These are phyloP conservation scores for Oreochromis spilurus DNA, from an alignment of 2,113 vertebrate genomes.

Conservation along the genomic window DNA sequence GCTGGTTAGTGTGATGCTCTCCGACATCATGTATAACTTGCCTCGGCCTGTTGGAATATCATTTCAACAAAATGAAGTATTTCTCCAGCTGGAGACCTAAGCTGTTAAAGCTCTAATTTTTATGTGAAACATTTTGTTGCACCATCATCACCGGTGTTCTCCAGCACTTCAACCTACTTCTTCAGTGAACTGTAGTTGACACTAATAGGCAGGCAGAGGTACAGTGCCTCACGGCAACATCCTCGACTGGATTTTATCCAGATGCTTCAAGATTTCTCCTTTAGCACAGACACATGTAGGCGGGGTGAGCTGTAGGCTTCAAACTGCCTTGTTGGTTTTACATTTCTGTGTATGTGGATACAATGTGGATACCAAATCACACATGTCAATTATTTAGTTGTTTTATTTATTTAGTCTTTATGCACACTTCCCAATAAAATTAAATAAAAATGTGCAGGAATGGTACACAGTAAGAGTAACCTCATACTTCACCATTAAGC, in stretches of 20 bases:
- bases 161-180: background rate
- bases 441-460: background rate
- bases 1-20: background rate
- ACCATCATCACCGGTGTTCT: background rate
- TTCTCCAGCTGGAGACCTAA: background rate
- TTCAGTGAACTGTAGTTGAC: slow-evolving; percentile 2
- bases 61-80: background rate
- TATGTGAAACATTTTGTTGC: background rate
- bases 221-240: slow-evolving; percentile 3
- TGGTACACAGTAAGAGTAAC: background rate
- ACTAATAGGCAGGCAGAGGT: background rate
- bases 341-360: background rate
- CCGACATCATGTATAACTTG: background rate
- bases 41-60: background rate
- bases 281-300: background rate
- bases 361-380: background rate
- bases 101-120: background rate
- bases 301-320: background rate
- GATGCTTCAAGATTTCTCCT: background rate
- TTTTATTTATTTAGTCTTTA: background rate
- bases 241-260: slow-evolving; percentile 15
- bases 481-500: background rate
- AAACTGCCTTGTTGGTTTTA: background rate
- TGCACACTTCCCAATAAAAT: background rate
- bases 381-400: background rate